phyloP scores from a whole-genome alignment of 2,888 invertebrate species.

The Drosophila pseudotakahashii region DNA sequence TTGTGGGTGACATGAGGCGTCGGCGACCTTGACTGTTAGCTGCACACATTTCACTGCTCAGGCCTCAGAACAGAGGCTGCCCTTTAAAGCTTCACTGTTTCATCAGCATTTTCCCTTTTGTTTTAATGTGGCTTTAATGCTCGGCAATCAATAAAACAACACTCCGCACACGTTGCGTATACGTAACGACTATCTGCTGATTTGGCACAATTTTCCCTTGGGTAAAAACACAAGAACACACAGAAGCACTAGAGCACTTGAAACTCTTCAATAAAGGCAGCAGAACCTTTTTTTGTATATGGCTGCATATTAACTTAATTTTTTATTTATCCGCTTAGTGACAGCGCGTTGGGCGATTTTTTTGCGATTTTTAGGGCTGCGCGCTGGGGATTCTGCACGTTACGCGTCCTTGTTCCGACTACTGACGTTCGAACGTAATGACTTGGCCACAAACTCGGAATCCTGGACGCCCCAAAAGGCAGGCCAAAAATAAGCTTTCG shows the following conservation, averaged over 20 bases:
- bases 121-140: conserved; percentile 47
- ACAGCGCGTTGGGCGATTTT: conserved; percentile 12
- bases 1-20: conserved; percentile 61
- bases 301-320: conserved; percentile 25
- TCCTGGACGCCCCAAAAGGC: conserved; percentile 80
- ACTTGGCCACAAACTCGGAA: conserved; percentile 68
- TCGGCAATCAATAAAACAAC: conserved; percentile 69
- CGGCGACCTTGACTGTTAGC: conserved; percentile 63
- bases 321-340: conserved; percentile 25
- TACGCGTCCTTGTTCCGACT: conserved; percentile 84
- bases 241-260: conserved; percentile 12
- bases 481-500: conserved; percentile 55
- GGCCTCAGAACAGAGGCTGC: conserved; percentile 27
- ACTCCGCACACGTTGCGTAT: conserved; percentile 59
- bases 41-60: conserved; percentile 47
- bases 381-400: conserved; percentile 74
- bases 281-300: background rate
- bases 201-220: conserved; percentile 28
- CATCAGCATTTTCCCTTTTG: conserved; percentile 35
- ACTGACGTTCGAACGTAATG: conserved; percentile 70
- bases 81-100: conserved; percentile 29
- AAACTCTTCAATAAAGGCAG: conserved; percentile 8
- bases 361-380: conserved; percentile 32
- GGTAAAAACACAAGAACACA: conserved; percentile 16
- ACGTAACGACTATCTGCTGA: conserved; percentile 59